A percentile compares a stretch with the other conserved stretches of the same genome.
phyloP scores from a whole-genome alignment of 2,113 vertebrate genomes.

The Vidua macroura region DNA sequence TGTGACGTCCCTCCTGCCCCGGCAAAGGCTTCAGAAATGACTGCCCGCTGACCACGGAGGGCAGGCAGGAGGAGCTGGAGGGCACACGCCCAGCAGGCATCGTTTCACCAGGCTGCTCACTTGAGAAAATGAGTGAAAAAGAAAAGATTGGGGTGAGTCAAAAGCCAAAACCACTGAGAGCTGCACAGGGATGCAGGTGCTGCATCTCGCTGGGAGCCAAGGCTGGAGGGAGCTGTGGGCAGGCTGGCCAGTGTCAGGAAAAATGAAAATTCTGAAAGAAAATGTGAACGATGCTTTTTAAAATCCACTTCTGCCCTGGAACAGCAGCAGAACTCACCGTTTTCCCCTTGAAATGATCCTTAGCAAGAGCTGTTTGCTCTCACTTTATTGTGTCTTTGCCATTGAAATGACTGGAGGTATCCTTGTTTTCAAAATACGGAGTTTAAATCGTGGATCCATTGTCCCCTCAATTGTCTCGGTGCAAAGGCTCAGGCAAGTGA shows the following conservation, averaged over 20 bases:
- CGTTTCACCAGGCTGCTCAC: not conserved
- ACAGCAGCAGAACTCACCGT: not conserved
- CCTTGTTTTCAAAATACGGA: not conserved
- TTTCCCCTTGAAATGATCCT: not conserved
- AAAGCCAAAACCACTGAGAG: not conserved
- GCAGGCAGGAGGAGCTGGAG: not conserved
- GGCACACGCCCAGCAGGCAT: not conserved
- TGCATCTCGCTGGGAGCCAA: not conserved
- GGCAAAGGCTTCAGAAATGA: not conserved
- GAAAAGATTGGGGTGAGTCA: not conserved
- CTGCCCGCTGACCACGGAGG: not conserved
- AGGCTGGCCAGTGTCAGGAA: not conserved
- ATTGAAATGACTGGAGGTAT: not conserved
- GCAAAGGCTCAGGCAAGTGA: not conserved
- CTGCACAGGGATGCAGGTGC: not conserved
- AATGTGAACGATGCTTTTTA: not conserved
- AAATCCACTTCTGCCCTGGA: not conserved
- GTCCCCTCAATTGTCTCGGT: not conserved
- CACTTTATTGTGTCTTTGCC: not conserved
- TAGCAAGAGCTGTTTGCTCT: not conserved
- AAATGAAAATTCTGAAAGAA: not conserved
- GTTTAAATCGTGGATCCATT: fast-evolving
- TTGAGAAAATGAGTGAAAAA: not conserved
- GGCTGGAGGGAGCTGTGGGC: not conserved
- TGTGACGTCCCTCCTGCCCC: not conserved